Evolutionary conservation across 30 jellyfish, hydroid and myxozoan genomes (phyloP).

Genomic region (Chironex yamaguchii): DNA sequence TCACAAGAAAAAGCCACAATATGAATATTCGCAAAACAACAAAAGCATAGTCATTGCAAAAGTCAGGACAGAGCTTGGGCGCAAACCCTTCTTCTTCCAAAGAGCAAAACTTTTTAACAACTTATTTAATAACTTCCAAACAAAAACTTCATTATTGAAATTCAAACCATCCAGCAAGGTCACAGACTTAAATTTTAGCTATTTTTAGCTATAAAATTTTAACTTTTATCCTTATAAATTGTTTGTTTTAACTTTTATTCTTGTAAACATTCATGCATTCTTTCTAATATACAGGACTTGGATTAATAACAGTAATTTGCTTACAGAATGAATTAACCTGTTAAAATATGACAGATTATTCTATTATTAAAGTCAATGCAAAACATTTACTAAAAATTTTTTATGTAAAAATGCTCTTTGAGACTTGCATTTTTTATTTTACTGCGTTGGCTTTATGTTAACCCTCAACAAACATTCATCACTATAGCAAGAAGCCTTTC

Average conservation of each 20-base stretch:
- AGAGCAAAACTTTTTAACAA: constrained; percentile 32
- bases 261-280: too few species aligned
- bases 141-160: constrained; percentile 41
- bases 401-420: too few species aligned
- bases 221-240: constrained; percentile 17
- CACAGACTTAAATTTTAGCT: constrained; percentile 25
- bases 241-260: too few species aligned
- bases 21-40: constrained; percentile 21
- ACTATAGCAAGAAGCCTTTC: too few species aligned
- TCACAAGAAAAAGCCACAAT: constrained; percentile 39
- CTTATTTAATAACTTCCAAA: constrained; percentile 27
- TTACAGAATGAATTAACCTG: too few species aligned
- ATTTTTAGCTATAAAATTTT: constrained; percentile 1
- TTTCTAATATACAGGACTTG: too few species aligned
- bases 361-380: too few species aligned
- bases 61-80: constrained; percentile 41
- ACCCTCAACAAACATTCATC: too few species aligned
- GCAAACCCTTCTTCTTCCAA: constrained; percentile 46
- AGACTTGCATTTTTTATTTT: too few species aligned
- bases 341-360: too few species aligned
- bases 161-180: constrained; percentile 53
- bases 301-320: neutral
- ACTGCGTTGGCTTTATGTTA: too few species aligned
- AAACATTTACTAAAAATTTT: too few species aligned
- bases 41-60: constrained; percentile 29